Evolutionary conservation across 2,113 vertebrate species (phyloP), one percentile per base, ranked within the genome.

Genomic region (Lasiurus borealis): DNA sequence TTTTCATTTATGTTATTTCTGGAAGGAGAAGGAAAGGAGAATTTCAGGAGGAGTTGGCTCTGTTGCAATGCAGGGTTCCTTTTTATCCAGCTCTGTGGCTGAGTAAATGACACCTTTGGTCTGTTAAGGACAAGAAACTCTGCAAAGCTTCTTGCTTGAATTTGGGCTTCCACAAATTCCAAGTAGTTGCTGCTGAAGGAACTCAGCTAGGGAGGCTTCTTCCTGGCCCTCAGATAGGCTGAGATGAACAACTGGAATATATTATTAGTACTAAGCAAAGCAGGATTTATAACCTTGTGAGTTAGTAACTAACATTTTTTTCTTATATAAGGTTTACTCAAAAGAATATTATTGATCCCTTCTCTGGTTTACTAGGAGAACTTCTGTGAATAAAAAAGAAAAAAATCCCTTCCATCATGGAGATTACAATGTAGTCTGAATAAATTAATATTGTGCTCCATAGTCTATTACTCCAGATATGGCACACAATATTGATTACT

Each of bases 261-360:
- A 29, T 27, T 59, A 36, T 12, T 50, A 50, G 48, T 73, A 52
- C 9, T 89, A 85, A 85, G 85, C 18, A 85, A 95, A 87, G 18
- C 16, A 95, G 71, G 80, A 81, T 76, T 91, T 90, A 62, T 50
- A 95, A 27, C 4, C 23, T 27, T 88, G 16, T 88, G 59, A 77
- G 34, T 69, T 54, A 90, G 88, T 73, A 90, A 36, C n/a, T 73
- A 68, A 88, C 46, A 54, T 82, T 18, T 44, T 90, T 91, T 46
- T 83, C 76, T 92, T 81, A 46, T 31, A 95, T 13, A 84, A 84
- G 11, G 6, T 91, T 93, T 85, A 62, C 54, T 84, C 23, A 36
- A 2, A 62, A 95, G 6, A 95, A 90, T 90, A 81, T 44, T 90
- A 92, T 66, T 73, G 23, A 96, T 64, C 14, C 10, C 59, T 91